These are phyloP conservation scores for Mohoua ochrocephala DNA, from an alignment of 2,113 vertebrate species.

Conservation along the genomic window DNA sequence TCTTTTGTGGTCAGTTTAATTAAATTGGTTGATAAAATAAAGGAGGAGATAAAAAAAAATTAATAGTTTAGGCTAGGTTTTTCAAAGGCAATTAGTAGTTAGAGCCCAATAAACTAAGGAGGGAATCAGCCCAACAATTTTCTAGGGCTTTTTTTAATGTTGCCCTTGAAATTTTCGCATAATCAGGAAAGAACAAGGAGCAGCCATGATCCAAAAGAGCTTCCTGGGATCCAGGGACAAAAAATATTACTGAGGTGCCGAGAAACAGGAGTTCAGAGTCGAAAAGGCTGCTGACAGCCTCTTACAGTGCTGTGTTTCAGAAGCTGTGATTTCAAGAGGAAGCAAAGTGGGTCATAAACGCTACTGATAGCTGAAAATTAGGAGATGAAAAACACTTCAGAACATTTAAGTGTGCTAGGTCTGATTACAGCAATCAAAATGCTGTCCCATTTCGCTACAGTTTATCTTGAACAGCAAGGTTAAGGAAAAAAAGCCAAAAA, in stretches of 20 bases:
- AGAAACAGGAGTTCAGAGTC: background rate
- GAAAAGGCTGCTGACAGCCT: background rate
- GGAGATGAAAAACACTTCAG: constrained; percentile 23
- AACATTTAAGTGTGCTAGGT: background rate
- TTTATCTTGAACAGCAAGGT: background rate
- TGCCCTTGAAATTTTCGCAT: background rate
- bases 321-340: constrained; percentile 20
- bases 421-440: constrained; percentile 51
- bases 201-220: background rate
- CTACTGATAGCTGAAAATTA: background rate
- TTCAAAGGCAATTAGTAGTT: background rate
- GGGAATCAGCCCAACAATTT: background rate
- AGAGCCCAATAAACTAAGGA: background rate
- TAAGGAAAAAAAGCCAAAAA: background rate
- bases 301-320: background rate
- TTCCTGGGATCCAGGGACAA: background rate
- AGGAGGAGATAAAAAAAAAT: background rate
- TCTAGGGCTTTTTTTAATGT: background rate
- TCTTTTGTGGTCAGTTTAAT: constrained; percentile 12
- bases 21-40: background rate
- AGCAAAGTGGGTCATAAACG: background rate
- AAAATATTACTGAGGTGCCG: background rate
- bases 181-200: background rate
- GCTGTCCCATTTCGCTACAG: background rate
- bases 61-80: background rate